phyloP scores from a whole-genome alignment of 2,888 invertebrate species.

The Zygothrica quintamaculata region DNA sequence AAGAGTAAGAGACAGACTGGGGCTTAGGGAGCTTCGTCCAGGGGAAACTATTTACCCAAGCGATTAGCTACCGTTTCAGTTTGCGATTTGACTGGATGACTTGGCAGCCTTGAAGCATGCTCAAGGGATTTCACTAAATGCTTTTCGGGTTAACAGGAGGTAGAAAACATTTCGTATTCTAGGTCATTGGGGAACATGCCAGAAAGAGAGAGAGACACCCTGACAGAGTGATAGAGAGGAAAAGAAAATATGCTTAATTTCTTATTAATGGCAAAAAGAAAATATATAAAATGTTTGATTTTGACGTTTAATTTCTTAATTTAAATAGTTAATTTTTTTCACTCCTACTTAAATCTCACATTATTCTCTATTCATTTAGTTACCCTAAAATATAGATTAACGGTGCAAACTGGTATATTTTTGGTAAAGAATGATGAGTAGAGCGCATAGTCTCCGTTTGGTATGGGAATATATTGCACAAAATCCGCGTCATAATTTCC shows the following conservation, averaged over 20 bases:
- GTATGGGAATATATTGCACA: constrained; percentile 3
- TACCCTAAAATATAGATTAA: not conserved
- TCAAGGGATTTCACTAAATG: constrained; percentile 54
- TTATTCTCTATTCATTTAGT: constrained; percentile 7
- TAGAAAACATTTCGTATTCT: constrained; percentile 55
- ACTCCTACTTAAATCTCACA: constrained; percentile 1
- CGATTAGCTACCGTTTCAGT: constrained; percentile 74
- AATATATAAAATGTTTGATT: not conserved
- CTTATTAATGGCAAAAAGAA: constrained; percentile 54
- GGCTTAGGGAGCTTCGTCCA: constrained; percentile 38
- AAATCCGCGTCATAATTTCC: constrained; percentile 3
- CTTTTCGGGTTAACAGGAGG: constrained; percentile 22
- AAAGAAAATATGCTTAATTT: constrained; percentile 54
- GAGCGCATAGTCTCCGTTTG: constrained; percentile 25
- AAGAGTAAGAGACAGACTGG: not conserved
- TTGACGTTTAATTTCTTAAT: constrained; percentile 28
- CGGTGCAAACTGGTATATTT: not conserved
- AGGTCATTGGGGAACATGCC: constrained; percentile 66
- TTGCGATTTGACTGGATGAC: constrained; percentile 53
- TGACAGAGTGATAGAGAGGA: constrained; percentile 14
- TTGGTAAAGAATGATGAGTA: fast-evolving
- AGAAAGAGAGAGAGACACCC: not conserved
- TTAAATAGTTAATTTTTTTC: constrained; percentile 25
- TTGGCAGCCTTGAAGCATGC: constrained; percentile 52
- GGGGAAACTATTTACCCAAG: constrained; percentile 68